Evolutionary conservation across 2,113 vertebrate species (phyloP), one percentile per base, ranked within the genome.

Genomic region (Centropus unirufus): DNA sequence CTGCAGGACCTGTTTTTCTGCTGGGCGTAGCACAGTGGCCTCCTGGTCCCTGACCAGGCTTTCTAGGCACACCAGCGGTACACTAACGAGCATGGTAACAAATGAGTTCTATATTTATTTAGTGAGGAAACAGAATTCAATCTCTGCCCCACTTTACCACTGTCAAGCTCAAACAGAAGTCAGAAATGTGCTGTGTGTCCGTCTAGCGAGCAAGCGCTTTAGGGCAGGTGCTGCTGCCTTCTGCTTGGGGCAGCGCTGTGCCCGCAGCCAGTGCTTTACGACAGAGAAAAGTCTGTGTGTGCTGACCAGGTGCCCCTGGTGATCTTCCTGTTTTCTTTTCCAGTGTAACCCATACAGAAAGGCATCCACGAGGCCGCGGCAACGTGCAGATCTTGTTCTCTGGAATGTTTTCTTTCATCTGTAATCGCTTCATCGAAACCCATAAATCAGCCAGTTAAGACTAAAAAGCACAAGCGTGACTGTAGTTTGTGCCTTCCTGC

Each of bases 361-460:
- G 87, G 42, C 75, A 91, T 82, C 78, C 87, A 68, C 61, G 70
- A 95, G 97, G 87, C 92, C 4, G 5, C 32, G 17, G 91, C 92
- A 95, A 85, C 80, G 52, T 90, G 92, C 95, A 87, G 87, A 57
- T 95, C 95, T 89, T 63, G 88, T 91, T 91, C 96, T 94, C 94
- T 85, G 96, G 89, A 95, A 96, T 97, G 97, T 98, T 98, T 98
- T 95, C 97, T 97, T 98, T 98, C 89, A 95, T 97, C 96, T 85
- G 73, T 87, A 98, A 98, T 98, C 97, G 46, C 82, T 96, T 77
- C 77, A 97, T 97, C 95, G 84, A 62, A 95, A 88, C 40, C 95
- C 86, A 82, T 97, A 96, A 97, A 97, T 98, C 97, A 96, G 17
- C 21, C 14, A 72, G 82, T 89, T 83, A 72, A 83, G 93, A 90